Percentiles rank a stretch among this genome's conserved stretches.
These are phyloP conservation scores for Takifugu flavidus DNA, from an alignment of 2,113 vertebrate genomes.

Conservation along the genomic window DNA sequence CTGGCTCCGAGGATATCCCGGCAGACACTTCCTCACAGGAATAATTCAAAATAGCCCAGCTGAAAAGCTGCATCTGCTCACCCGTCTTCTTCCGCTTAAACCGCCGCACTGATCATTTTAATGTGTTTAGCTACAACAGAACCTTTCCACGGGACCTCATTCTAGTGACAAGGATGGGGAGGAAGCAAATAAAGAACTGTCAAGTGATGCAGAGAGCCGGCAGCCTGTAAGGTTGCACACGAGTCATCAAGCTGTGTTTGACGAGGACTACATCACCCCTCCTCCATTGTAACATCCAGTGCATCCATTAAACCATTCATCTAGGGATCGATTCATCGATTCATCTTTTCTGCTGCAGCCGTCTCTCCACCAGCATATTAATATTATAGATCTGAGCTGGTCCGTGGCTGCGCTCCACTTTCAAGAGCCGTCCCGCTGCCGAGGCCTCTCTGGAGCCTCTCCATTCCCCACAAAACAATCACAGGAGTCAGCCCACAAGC, in stretches of 20 bases:
- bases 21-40: too few relatives aligned
- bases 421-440: constrained; percentile 11
- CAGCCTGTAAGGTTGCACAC: not conserved
- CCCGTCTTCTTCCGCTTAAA: too few relatives aligned
- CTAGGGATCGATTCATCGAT: not conserved
- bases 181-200: constrained; percentile 10
- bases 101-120: too few relatives aligned
- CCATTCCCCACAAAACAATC: constrained; percentile 28
- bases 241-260: constrained; percentile 10
- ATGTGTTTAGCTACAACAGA: not conserved
- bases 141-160: not conserved
- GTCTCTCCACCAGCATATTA: constrained; percentile 17
- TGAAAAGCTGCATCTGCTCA: too few relatives aligned
- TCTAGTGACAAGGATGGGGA: constrained; percentile 4
- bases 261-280: constrained; percentile 9
- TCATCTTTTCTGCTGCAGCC: constrained; percentile 16
- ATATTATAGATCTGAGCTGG: constrained; percentile 23
- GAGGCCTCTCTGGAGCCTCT: constrained; percentile 22
- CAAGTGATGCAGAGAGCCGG: not conserved
- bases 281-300: not conserved
- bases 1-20: too few relatives aligned
- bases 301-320: constrained; percentile 8
- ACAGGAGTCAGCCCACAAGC: not conserved
- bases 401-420: constrained; percentile 6
- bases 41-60: too few relatives aligned